Base-by-base conservation (phyloP, 30 jellyfish, hydroid and myxozoan species). In the Hydra vulgaris region DNA sequence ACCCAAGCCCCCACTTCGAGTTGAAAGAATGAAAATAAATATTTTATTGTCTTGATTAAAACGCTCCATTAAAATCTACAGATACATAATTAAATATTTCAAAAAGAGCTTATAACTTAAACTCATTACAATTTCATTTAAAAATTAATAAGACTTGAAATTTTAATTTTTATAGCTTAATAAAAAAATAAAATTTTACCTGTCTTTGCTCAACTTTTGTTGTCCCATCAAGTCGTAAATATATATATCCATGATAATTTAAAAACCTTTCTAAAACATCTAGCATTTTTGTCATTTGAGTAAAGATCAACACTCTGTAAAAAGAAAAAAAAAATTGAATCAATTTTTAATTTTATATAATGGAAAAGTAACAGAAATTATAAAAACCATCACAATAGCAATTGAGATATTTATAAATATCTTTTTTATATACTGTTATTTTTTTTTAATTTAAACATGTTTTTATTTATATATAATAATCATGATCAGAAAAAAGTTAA, bases 1-100 rank as follows among this genome's bases (percentile, higher is more conserved):
- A 24, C 97, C 97, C 21, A 91, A 74, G 19, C 97, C 97, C 24
- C 97, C 97, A 76, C 97, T 91, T 7, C 97, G 84, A 18, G 97
- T 91, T 54, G 97, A 91, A 68, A 91, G 82, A 67, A 91, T 91
- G 81, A 91, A 91, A 76, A 88, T 74, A 71, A 91, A 91, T 23
- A 91, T 91, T 82, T 86, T 88, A 16, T 89, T 23, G 53, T 91
- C 97, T 82, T 91, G 97, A 78, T 91, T 91, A 72, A 91, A 91
- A 53, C 97, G 81, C 83, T 91, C 97, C 97, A 91, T 91, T 27
- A 91, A 68, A 17, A 90, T 83, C 97, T 90, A 61, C 19, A 54
- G 52, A 74, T n/a, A n/a, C n/a, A n/a, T n/a, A n/a, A n/a, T 3
- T 12, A 40, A 15, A 52, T 7, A 22, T 21, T 4, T 69, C 8